Base-by-base conservation (phyloP, 2,888 invertebrate species). In the Criorhina ranunculi region DNA sequence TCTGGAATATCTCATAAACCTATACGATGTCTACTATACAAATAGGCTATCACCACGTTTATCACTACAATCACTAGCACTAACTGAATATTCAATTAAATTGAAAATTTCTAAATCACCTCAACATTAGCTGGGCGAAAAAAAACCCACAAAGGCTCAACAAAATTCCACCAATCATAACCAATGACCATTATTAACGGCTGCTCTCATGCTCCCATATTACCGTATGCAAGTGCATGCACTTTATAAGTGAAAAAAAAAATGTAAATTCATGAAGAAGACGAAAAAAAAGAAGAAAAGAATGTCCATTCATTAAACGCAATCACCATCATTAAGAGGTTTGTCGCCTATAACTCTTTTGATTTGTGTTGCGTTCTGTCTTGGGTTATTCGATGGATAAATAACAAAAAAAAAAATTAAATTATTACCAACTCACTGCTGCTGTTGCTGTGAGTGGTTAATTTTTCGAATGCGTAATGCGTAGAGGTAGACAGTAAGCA, bases 301-400 rank as follows among this genome's bases (percentile, higher is more conserved):
- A 59, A 62, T 69, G 12, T 62, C 60, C 83, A 67, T 49, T 62
- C 79, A 85, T 79, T 79, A 80, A 69, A 75, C 12, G 53, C 53
- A 85, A 85, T 76, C 67, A 85, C 83, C 69, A 53, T 79, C 69
- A 85, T 85, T 79, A 79, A 44, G 60, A 66, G 53, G 64, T 44
- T 85, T 80, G 79, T 85, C 85, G 85, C 64, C 40, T 40, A n/a
- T n/a, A 69, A 51, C 57, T 69, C 79, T 64, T 59, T 59, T 70
- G 57, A 57, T 76, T 57, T 62, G 11, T 42, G 24, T 8, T 12
- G 35, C n/a, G 3, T 8, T 24, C 24, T 17, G 40, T 31, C 15
- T 37, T 17, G 8, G 37, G 44, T 40, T 64, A 40, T 72, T 64
- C 51, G 6, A 59, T 72, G 46, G 11, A 8, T 35, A 57, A 78